Evolutionary conservation across 2,797 vertebrate species (phyloP).

Genomic region (Myiotriccus ornatus): DNA sequence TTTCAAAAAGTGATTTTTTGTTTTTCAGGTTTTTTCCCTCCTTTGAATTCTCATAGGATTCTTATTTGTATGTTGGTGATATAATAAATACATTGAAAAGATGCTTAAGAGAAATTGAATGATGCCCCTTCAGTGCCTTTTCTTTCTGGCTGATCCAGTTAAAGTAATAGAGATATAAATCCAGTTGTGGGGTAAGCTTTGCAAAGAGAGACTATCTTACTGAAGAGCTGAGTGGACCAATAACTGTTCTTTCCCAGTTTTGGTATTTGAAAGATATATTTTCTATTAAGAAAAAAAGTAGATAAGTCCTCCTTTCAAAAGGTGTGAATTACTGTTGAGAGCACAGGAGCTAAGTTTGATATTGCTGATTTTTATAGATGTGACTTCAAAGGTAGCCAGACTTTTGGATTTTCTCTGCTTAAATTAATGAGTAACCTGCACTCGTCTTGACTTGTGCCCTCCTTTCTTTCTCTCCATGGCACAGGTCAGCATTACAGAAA

Average conservation of each 20-base stretch:
- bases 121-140: background rate
- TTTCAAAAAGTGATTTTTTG: background rate
- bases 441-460: background rate
- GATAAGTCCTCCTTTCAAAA: background rate
- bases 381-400: background rate
- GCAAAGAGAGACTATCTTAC: background rate
- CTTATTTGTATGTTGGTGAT: background rate
- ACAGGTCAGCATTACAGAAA: background rate
- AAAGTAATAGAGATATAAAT: background rate
- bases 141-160: background rate
- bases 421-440: background rate
- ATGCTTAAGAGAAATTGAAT: background rate
- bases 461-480: background rate
- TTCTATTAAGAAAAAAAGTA: background rate
- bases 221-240: background rate
- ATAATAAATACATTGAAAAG: background rate
- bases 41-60: background rate
- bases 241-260: background rate
- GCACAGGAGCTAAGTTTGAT: background rate
- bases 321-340: background rate
- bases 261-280: background rate
- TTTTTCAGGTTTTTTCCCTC: rapidly evolving
- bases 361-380: background rate
- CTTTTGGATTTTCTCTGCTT: background rate
- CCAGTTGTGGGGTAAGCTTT: background rate